A percentile compares a stretch with the other conserved stretches of the same genome.
phyloP scores from a whole-genome alignment of 2,797 vertebrate species.

The Pteronotus mesoamericanus region DNA sequence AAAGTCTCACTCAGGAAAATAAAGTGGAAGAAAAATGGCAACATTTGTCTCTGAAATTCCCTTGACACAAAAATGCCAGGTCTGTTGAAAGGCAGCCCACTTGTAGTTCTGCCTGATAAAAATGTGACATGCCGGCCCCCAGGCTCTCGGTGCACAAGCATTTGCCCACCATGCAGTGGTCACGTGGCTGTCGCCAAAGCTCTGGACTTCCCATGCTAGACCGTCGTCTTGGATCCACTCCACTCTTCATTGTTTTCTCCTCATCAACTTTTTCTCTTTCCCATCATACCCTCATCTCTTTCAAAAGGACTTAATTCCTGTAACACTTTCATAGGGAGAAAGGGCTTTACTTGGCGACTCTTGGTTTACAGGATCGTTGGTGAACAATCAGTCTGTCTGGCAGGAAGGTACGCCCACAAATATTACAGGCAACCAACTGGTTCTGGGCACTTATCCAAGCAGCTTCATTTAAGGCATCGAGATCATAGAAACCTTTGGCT shows the following conservation, averaged over 20 bases:
- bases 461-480: conserved; percentile 84
- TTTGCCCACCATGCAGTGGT: neutral
- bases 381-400: conserved; percentile 87
- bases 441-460: conserved; percentile 84
- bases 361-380: conserved; percentile 84
- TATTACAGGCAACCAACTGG: conserved; percentile 84
- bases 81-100: neutral
- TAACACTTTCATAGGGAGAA: conserved; percentile 6
- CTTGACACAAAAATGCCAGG: neutral
- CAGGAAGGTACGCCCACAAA: conserved; percentile 85
- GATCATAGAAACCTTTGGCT: conserved; percentile 87
- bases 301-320: conserved; percentile 59
- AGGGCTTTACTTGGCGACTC: conserved; percentile 76
- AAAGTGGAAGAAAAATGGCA: neutral
- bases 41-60: neutral
- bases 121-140: neutral
- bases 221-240: rapidly evolving
- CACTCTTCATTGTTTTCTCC: neutral
- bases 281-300: neutral
- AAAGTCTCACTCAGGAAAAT: neutral
- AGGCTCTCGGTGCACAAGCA: neutral
- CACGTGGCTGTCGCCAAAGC: neutral
- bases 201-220: neutral
- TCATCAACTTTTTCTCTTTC: neutral
- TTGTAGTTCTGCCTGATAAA: neutral